phyloP scores from a whole-genome alignment of 1,140 invertebrate species.

The Drosophila malerkotliana region DNA sequence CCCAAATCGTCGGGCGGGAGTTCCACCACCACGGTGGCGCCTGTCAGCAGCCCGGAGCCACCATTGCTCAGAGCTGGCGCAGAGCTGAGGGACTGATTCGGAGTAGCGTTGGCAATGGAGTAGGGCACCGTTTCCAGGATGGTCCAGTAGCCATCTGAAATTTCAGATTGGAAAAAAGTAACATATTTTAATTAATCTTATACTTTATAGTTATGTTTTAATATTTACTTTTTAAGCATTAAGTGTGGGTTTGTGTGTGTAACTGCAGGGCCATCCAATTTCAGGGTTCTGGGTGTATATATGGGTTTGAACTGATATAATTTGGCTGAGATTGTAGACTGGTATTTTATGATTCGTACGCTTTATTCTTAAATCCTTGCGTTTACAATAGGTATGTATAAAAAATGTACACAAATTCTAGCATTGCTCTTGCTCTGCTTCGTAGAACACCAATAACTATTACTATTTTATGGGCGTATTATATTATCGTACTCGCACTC shows the following conservation, averaged over 20 bases:
- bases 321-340: conserved; percentile 40
- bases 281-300: conserved; percentile 8
- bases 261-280: conserved; percentile 54
- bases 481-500: conserved; percentile 25
- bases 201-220: neutral
- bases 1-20: conserved; percentile 74
- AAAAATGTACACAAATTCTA: conserved; percentile 67
- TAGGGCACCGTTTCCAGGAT: conserved; percentile 81
- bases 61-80: conserved; percentile 48
- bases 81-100: conserved; percentile 46
- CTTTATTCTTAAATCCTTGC: conserved; percentile 75
- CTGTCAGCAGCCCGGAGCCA: conserved; percentile 46
- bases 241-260: conserved; percentile 18
- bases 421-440: conserved; percentile 25
- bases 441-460: conserved; percentile 53
- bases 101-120: conserved; percentile 53
- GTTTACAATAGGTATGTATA: conserved; percentile 56
- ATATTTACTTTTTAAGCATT: conserved; percentile 60
- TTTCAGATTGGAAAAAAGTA: conserved; percentile 14
- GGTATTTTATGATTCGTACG: conserved; percentile 41
- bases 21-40: conserved; percentile 79
- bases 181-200: conserved; percentile 14
- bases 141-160: conserved; percentile 80
- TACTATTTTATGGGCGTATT: conserved; percentile 38
- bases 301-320: conserved; percentile 27